Percentiles rank a stretch among this genome's conserved stretches.
These are phyloP conservation scores for Lordiphosa clarofinis DNA, from an alignment of 1,140 invertebrate genomes.

Conservation along the genomic window DNA sequence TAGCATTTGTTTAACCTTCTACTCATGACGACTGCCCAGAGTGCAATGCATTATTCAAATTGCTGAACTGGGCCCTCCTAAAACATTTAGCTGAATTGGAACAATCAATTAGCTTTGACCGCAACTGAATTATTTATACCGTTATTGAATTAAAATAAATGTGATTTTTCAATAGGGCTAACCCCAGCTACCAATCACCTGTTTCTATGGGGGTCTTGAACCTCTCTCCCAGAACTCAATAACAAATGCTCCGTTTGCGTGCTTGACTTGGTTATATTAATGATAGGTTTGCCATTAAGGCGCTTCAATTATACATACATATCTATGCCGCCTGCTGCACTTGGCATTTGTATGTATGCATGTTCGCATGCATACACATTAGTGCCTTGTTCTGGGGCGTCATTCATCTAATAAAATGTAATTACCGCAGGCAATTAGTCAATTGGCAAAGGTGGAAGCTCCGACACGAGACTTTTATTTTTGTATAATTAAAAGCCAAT, in stretches of 20 bases:
- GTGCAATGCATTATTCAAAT: slow-evolving; percentile 58
- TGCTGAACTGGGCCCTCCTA: slow-evolving; percentile 36
- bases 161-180: slow-evolving; percentile 12
- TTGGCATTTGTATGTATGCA: not conserved
- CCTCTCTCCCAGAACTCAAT: slow-evolving; percentile 5
- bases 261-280: slow-evolving; percentile 39
- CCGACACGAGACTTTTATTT: slow-evolving; percentile 43
- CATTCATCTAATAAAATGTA: slow-evolving; percentile 69
- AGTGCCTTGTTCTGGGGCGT: slow-evolving; percentile 41
- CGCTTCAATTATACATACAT: slow-evolving; percentile 21
- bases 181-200: not conserved
- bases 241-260: slow-evolving; percentile 69
- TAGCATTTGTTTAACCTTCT: not conserved
- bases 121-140: slow-evolving; percentile 55
- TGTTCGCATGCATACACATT: slow-evolving; percentile 12
- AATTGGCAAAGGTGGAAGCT: slow-evolving; percentile 45
- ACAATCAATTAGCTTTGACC: slow-evolving; percentile 61
- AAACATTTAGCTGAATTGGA: slow-evolving; percentile 54
- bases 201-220: slow-evolving; percentile 1
- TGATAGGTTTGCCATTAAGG: slow-evolving; percentile 57
- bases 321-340: slow-evolving; percentile 27
- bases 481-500: slow-evolving; percentile 70
- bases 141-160: slow-evolving; percentile 60
- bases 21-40: slow-evolving; percentile 10
- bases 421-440: slow-evolving; percentile 70